A percentile compares a stretch with the other conserved stretches of the same genome.
Conservation (phyloP, 2,888 invertebrate genomes). For the Ormyrus rosae region DNA sequence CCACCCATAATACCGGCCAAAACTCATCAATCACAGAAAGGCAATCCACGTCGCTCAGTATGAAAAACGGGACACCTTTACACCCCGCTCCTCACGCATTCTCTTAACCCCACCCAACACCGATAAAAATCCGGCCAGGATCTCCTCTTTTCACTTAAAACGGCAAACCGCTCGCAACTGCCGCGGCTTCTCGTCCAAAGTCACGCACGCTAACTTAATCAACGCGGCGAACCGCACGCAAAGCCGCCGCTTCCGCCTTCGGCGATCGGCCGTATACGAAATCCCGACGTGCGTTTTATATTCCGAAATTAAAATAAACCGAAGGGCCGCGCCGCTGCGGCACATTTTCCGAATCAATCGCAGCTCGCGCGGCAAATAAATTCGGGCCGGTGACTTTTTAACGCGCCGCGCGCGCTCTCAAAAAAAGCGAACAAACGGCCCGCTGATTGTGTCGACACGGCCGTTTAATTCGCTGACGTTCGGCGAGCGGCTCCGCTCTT, state of each 20-base stretch:
- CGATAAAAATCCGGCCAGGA: too few relatives aligned
- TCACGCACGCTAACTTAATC: conserved; percentile 37
- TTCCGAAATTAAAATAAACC: conserved; percentile 28
- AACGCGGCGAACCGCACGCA: conserved; percentile 16
- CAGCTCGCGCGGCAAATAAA: conserved; percentile 5
- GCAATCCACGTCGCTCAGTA: too few relatives aligned
- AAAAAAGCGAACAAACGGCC: conserved; percentile 39
- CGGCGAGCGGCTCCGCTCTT: conserved; percentile 8
- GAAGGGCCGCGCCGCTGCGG: not conserved
- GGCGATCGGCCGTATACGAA: not conserved
- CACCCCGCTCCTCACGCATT: too few relatives aligned
- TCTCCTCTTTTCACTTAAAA: not conserved
- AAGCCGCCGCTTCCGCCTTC: conserved; percentile 18
- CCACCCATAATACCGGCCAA: too few relatives aligned
- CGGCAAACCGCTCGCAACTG: not conserved
- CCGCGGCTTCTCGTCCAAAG: not conserved
- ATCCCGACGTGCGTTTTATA: conserved; percentile 9
- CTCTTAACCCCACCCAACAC: too few relatives aligned
- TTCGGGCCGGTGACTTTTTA: conserved; percentile 42
- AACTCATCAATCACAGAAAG: too few relatives aligned
- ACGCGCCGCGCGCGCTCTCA: conserved; percentile 10
- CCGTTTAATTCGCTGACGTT: conserved; percentile 46
- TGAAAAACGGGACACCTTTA: too few relatives aligned
- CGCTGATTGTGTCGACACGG: conserved; percentile 49
- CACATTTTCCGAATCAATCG: conserved; percentile 27